These are phyloP conservation scores for Corynorhinus townsendii DNA, from an alignment of 2,113 vertebrate species.

Conservation along the genomic window DNA sequence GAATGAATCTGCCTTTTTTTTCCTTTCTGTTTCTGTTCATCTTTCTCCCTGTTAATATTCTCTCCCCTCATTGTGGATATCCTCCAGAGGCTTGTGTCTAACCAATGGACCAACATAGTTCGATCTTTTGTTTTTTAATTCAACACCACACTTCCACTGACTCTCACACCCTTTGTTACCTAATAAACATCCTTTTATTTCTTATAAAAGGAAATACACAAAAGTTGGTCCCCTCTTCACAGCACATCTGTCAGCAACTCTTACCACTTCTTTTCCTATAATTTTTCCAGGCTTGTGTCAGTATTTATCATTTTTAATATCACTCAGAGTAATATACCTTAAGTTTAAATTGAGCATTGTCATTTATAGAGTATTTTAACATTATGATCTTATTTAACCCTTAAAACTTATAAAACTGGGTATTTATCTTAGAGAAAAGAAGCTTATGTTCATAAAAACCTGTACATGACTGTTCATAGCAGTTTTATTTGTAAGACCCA, in stretches of 20 bases:
- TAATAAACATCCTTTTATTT: neutral
- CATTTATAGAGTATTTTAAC: neutral
- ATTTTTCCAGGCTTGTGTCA: neutral
- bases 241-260: neutral
- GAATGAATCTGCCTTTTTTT: neutral
- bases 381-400: neutral
- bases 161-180: neutral
- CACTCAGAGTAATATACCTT: neutral
- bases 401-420: neutral
- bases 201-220: neutral
- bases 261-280: neutral
- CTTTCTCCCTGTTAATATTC: neutral
- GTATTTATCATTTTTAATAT: neutral
- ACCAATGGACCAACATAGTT: neutral
- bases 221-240: neutral
- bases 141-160: neutral
- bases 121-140: neutral
- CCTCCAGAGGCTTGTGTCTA: neutral
- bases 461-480: neutral
- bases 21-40: neutral
- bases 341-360: neutral
- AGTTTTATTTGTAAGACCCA: neutral
- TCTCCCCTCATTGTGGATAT: neutral
- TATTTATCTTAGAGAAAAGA: neutral
- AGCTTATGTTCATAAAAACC: neutral